A percentile compares a stretch with the other conserved stretches of the same genome.
These are phyloP conservation scores for Rhinichthys osculus DNA, from an alignment of 2,797 vertebrate genomes.

Conservation along the genomic window DNA sequence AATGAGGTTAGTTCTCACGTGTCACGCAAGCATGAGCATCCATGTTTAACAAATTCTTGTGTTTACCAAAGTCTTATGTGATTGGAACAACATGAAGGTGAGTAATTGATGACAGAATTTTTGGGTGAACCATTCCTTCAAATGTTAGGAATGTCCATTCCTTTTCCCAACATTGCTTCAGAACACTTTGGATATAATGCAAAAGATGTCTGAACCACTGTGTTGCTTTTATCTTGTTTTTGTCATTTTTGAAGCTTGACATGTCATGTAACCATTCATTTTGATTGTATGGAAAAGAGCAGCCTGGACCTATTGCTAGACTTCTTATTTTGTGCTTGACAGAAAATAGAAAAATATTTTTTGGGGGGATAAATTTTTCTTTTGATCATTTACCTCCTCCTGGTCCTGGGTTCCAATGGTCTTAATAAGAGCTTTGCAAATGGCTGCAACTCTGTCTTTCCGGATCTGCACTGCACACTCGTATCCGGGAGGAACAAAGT, in stretches of 20 bases:
- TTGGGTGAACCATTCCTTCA: not conserved
- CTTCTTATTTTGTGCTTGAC: not conserved
- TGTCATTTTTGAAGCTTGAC: not conserved
- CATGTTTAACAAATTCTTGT: not conserved
- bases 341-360: too few species aligned
- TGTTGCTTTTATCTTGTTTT: not conserved
- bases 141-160: not conserved
- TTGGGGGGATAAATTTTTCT: not conserved
- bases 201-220: not conserved
- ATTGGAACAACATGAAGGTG: not conserved
- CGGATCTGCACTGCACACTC: slow-evolving; percentile 83
- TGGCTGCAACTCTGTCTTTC: slow-evolving; percentile 76
- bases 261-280: not conserved
- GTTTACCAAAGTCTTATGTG: not conserved
- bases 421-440: slow-evolving; percentile 82
- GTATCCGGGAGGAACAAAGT: slow-evolving; percentile 84
- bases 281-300: not conserved
- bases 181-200: not conserved
- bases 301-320: not conserved
- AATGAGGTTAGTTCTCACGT: not conserved
- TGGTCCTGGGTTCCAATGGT: slow-evolving; percentile 83
- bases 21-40: too few species aligned
- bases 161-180: not conserved
- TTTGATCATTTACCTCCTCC: slow-evolving; percentile 78
- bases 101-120: not conserved